These are phyloP conservation scores for Drosophila prostipennis DNA, from an alignment of 2,888 invertebrate genomes.

Conservation along the genomic window DNA sequence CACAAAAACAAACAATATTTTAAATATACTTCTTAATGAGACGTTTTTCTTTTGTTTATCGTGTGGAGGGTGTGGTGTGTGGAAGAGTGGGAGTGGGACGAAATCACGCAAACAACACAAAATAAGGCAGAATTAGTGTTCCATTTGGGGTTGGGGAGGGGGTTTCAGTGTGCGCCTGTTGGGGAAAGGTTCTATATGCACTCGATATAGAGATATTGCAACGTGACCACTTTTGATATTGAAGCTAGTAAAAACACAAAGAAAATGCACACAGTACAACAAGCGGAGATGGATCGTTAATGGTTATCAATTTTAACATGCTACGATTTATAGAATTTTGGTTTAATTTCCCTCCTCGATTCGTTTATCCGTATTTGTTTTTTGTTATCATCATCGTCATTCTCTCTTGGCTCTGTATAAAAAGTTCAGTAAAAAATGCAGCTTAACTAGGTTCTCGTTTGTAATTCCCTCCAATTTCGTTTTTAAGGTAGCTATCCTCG, in stretches of 20 bases:
- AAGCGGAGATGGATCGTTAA: conserved; percentile 51
- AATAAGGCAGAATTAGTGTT: conserved; percentile 20
- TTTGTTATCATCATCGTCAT: conserved; percentile 22
- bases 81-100: conserved; percentile 20
- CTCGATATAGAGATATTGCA: conserved; percentile 55
- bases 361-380: conserved; percentile 26
- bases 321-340: conserved; percentile 47
- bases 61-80: conserved; percentile 23
- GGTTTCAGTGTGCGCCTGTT: conserved; percentile 12
- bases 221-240: conserved; percentile 61
- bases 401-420: conserved; percentile 68
- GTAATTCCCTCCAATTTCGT: conserved; percentile 60
- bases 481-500: conserved; percentile 49
- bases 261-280: conserved; percentile 64
- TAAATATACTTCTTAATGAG: conserved; percentile 60
- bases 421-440: conserved; percentile 82
- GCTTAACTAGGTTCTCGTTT: conserved; percentile 76
- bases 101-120: conserved; percentile 60
- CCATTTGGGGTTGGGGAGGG: too few relatives aligned
- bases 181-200: conserved; percentile 10
- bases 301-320: conserved; percentile 61
- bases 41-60: conserved; percentile 16
- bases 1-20: conserved; percentile 77
- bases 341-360: conserved; percentile 37
- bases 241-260: conserved; percentile 50